A percentile compares a stretch with the other conserved stretches of the same genome.
Evolutionary conservation across 1,140 invertebrate species (phyloP).

Genomic region (Bacillus rossius): DNA sequence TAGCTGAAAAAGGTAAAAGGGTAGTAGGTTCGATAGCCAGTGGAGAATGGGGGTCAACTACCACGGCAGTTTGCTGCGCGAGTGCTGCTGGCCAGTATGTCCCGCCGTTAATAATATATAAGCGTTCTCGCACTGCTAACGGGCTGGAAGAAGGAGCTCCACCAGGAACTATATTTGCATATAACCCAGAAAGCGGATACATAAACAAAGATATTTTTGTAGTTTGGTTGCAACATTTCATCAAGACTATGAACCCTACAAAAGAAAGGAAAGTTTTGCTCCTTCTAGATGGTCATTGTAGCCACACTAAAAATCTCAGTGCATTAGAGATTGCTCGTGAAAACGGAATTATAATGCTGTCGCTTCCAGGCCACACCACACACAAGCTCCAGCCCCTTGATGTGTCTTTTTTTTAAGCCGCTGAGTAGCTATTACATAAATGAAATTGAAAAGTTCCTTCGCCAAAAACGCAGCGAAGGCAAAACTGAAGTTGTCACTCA

Average conservation of each 20-base stretch:
- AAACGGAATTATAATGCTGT: constrained; percentile 4
- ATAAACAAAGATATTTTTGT: constrained; percentile 8
- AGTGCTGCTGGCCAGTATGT: constrained; percentile 32
- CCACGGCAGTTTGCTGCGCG: constrained; percentile 36
- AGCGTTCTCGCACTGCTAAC: constrained; percentile 23
- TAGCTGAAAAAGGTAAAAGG: constrained; percentile 33
- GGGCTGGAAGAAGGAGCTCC: constrained; percentile 29
- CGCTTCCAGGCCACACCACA: constrained; percentile 8
- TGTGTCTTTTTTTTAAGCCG: constrained; percentile 3
- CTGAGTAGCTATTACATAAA: no score
- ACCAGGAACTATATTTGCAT: constrained; percentile 11
- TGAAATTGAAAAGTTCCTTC: no score
- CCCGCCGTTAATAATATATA: constrained; percentile 28
- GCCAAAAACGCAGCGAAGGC: no score
- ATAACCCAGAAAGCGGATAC: constrained; percentile 5
- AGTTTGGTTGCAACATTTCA: constrained; percentile 1
- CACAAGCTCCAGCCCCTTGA: constrained; percentile 12
- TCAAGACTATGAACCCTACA: background rate
- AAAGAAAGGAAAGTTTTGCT: background rate
- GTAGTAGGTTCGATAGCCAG: constrained; percentile 39
- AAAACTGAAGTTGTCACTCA: no score
- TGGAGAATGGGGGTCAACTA: constrained; percentile 40
- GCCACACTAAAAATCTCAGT: background rate
- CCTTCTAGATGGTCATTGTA: background rate
- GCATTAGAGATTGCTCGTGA: constrained; percentile 2